phyloP scores from a whole-genome alignment of 2,797 vertebrate genomes.

The Atherinosoma microstoma region DNA sequence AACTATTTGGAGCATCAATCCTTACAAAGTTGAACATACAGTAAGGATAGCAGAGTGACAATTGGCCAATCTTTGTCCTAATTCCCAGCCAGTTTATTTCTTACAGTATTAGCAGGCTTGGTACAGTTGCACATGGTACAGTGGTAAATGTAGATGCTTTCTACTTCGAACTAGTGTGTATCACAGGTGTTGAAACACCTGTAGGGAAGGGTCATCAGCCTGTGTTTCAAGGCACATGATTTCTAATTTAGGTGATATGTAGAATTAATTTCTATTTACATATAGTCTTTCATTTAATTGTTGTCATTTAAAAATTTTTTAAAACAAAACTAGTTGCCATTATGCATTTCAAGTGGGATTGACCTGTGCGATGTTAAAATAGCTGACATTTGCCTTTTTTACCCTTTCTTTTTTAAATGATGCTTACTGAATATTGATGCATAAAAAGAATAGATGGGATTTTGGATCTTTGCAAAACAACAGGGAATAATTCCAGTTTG shows the following conservation, averaged over 20 bases:
- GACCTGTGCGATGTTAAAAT: neutral
- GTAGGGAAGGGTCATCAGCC: neutral
- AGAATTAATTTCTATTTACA: neutral
- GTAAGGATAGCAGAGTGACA: conserved; percentile 2
- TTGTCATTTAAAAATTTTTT: too few species aligned
- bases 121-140: too few species aligned
- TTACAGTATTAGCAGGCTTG: too few species aligned
- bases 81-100: neutral
- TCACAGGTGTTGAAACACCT: too few species aligned
- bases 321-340: neutral
- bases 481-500: neutral
- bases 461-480: neutral
- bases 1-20: conserved; percentile 10
- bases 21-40: conserved; percentile 20
- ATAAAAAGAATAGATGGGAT: neutral
- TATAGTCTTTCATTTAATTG: neutral
- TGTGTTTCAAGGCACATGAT: neutral
- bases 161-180: too few species aligned
- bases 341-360: neutral
- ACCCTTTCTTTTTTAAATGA: neutral
- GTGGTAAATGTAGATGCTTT: too few species aligned
- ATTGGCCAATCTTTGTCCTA: neutral
- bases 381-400: neutral
- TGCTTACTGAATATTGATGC: neutral
- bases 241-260: neutral